A percentile compares a stretch with the other conserved stretches of the same genome.
phyloP scores from a whole-genome alignment of 2,888 invertebrate genomes.

The Ctenicera cuprea region DNA sequence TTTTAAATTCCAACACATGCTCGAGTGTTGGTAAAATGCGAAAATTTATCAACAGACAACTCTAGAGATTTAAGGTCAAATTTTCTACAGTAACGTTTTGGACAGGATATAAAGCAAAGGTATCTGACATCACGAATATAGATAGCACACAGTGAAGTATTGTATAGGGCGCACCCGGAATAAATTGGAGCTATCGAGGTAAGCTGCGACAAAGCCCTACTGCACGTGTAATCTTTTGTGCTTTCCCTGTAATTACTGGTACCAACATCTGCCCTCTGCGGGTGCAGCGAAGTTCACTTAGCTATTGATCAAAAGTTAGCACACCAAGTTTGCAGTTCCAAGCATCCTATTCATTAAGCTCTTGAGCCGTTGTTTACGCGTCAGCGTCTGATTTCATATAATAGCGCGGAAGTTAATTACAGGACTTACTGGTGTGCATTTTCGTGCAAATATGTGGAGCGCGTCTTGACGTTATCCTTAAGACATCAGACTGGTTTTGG shows the following conservation, averaged over 20 bases:
- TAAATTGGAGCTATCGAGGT: slow-evolving; percentile 28
- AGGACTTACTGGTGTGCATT: slow-evolving; percentile 35
- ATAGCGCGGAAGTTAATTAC: slow-evolving; percentile 54
- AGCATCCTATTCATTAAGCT: slow-evolving; percentile 52
- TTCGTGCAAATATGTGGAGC: slow-evolving; percentile 36
- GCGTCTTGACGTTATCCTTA: slow-evolving; percentile 24
- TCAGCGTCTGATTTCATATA: slow-evolving; percentile 51
- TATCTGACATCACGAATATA: slow-evolving; percentile 27
- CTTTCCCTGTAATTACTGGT: slow-evolving; percentile 44
- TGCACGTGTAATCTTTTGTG: slow-evolving; percentile 31
- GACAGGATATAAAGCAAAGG: slow-evolving; percentile 21
- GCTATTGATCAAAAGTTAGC: slow-evolving; percentile 53
- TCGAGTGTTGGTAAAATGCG: slow-evolving; percentile 10
- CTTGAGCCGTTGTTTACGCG: slow-evolving; percentile 53
- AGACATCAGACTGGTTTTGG: slow-evolving; percentile 25
- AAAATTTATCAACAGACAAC: slow-evolving; percentile 32
- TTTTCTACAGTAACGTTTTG: background rate
- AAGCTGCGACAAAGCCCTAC: slow-evolving; percentile 20
- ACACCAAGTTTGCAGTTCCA: slow-evolving; percentile 49
- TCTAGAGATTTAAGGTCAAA: slow-evolving; percentile 23
- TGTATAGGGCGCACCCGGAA: background rate
- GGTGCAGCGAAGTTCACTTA: slow-evolving; percentile 47
- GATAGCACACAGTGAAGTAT: slow-evolving; percentile 18
- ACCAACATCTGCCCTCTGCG: slow-evolving; percentile 42
- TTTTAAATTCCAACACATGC: slow-evolving; percentile 28